Conservation (phyloP, 2,113 vertebrate species). For the Pao palembangensis region DNA sequence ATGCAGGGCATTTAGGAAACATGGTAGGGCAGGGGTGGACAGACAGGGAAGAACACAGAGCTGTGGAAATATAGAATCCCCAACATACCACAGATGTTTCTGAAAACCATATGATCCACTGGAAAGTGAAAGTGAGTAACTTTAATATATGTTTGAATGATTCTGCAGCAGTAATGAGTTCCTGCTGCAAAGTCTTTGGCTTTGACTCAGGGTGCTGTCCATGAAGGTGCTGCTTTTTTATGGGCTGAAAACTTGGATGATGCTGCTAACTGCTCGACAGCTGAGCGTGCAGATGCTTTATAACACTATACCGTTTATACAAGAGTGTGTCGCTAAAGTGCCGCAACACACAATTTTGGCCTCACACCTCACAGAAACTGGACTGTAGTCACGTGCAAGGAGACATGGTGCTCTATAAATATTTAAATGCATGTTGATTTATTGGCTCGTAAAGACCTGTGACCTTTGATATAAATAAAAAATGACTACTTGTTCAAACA, state of each 20-base stretch:
- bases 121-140: constrained; percentile 24
- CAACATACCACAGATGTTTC: constrained; percentile 51
- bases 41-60: constrained; percentile 9
- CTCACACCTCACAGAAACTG: no score
- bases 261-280: neutral
- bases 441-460: no score
- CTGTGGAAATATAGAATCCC: constrained; percentile 16
- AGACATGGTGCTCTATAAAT: no score
- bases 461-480: no score
- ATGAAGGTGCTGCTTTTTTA: neutral
- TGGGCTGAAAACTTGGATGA: neutral
- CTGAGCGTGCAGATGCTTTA: neutral
- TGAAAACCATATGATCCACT: constrained; percentile 25
- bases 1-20: constrained; percentile 37
- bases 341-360: neutral
- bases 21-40: constrained; percentile 1
- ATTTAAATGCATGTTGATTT: no score
- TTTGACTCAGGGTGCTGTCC: neutral
- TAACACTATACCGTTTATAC: no score
- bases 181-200: neutral
- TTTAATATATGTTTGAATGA: constrained; percentile 23
- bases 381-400: no score
- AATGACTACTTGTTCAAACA: no score
- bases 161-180: constrained; percentile 8
- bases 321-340: neutral